A percentile compares a stretch with the other conserved stretches of the same genome.
Conservation (phyloP, 2,113 vertebrate species). For the Trogon surrucura region DNA sequence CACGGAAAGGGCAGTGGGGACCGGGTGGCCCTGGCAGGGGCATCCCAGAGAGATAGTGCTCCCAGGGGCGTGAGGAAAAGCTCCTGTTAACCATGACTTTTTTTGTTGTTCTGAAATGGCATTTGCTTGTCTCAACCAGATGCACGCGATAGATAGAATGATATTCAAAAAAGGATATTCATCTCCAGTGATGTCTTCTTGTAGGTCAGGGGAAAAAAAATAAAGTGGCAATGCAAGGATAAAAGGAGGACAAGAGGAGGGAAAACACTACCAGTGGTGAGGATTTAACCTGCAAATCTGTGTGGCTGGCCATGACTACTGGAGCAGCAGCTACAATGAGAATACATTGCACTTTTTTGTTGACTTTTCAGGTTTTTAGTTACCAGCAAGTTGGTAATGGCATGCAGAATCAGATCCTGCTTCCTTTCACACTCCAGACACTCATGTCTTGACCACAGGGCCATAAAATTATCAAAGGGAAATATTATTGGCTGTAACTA, state of each 20-base stretch:
- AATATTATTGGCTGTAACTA: constrained; percentile 67
- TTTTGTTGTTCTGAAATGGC: background rate
- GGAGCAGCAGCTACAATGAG: constrained; percentile 19
- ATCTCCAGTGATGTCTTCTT: background rate
- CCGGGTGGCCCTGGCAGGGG: accelerated
- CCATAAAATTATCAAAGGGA: constrained; percentile 69
- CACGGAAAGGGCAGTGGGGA: background rate
- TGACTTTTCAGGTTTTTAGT: constrained; percentile 68
- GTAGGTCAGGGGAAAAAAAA: background rate
- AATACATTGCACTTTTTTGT: constrained; percentile 51
- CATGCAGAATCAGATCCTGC: constrained; percentile 59
- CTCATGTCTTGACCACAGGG: constrained; percentile 62
- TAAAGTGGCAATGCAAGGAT: background rate
- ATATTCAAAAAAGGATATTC: background rate
- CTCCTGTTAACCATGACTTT: accelerated
- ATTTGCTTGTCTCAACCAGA: background rate
- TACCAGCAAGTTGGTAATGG: constrained; percentile 55
- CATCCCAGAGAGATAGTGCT: background rate
- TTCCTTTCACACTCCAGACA: constrained; percentile 67
- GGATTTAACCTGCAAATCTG: background rate
- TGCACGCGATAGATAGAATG: background rate
- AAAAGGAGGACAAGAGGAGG: background rate
- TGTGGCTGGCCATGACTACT: background rate
- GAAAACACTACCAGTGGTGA: background rate
- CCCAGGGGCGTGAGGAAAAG: background rate